Percentiles rank a stretch among this genome's conserved stretches.
Conservation (phyloP, 2,797 vertebrate genomes). For the Synanceia verrucosa region DNA sequence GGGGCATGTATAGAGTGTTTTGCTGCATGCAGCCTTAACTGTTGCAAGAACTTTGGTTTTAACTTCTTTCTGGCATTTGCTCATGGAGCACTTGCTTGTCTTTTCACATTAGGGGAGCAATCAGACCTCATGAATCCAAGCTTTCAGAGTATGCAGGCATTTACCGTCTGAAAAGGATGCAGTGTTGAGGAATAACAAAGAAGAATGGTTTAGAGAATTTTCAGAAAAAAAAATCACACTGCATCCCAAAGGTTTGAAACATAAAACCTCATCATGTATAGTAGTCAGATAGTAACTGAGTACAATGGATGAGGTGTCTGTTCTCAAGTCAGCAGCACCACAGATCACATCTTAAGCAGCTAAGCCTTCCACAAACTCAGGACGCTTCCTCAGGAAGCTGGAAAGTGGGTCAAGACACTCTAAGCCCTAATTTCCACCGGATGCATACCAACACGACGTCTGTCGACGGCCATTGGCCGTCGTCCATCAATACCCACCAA, state of each 20-base stretch:
- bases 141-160: too few relatives aligned
- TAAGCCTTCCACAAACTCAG: conserved; percentile 27
- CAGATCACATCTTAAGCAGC: conserved; percentile 17
- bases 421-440: too few relatives aligned
- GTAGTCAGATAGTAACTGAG: neutral
- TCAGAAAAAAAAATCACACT: neutral
- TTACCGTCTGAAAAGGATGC: neutral
- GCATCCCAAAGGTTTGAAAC: neutral
- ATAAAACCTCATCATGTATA: neutral
- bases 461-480: too few relatives aligned
- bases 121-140: too few relatives aligned
- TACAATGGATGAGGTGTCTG: conserved; percentile 10
- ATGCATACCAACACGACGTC: too few relatives aligned
- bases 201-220: neutral
- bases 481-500: too few relatives aligned
- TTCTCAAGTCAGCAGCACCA: conserved; percentile 9
- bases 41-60: too few relatives aligned
- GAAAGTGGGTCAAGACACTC: conserved; percentile 56
- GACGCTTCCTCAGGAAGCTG: conserved; percentile 47
- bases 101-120: too few relatives aligned
- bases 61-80: too few relatives aligned
- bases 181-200: neutral
- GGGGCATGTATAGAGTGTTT: too few relatives aligned
- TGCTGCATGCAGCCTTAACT: too few relatives aligned
- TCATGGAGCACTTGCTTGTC: too few relatives aligned